phyloP scores from a whole-genome alignment of 2,797 vertebrate genomes.

The Microtus obscurus region DNA sequence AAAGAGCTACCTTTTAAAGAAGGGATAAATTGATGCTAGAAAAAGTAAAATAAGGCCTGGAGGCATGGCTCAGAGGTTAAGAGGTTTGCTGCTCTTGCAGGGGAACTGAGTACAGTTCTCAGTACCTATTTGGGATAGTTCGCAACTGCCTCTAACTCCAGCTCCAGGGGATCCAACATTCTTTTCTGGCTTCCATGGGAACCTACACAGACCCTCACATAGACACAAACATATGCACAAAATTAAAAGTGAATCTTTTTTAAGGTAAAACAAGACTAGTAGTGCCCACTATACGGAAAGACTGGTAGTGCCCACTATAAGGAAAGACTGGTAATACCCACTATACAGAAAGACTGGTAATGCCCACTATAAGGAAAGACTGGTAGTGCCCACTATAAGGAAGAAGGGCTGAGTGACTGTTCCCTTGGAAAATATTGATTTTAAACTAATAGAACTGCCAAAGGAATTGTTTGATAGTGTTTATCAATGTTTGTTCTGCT shows the following conservation, averaged over 20 bases:
- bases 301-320: too few species aligned
- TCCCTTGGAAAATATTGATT: background rate
- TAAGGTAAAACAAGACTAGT: background rate
- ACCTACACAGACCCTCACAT: background rate
- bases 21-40: background rate
- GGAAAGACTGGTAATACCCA: background rate
- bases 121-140: background rate
- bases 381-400: too few species aligned
- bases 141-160: background rate
- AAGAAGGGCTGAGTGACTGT: background rate
- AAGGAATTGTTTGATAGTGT: background rate
- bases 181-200: background rate
- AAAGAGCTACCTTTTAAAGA: constrained; percentile 53
- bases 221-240: background rate
- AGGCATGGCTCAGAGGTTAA: too few species aligned
- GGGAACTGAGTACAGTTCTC: too few species aligned
- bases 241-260: background rate
- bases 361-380: background rate
- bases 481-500: background rate
- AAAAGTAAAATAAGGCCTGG: background rate
- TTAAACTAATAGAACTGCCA: background rate
- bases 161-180: background rate
- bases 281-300: background rate
- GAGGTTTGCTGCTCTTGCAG: background rate
- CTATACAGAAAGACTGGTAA: background rate